phyloP scores from a whole-genome alignment of 2,113 vertebrate species.

The Baryphthengus martii region DNA sequence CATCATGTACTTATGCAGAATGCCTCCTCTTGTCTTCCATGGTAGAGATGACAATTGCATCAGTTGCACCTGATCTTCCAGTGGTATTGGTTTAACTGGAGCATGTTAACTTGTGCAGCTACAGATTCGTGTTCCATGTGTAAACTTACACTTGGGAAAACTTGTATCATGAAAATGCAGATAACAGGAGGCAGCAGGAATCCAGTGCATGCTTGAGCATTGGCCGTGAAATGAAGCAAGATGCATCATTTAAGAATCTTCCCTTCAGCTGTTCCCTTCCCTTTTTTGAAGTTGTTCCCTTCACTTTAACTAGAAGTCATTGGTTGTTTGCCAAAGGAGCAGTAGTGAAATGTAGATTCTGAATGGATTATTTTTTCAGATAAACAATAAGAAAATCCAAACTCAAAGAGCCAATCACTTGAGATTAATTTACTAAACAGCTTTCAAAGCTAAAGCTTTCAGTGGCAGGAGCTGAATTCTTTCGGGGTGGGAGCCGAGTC shows the following conservation, averaged over 20 bases:
- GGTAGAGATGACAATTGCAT: background rate
- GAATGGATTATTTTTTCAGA: background rate
- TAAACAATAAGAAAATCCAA: background rate
- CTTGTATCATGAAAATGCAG: background rate
- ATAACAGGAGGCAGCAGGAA: background rate
- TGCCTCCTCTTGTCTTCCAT: background rate
- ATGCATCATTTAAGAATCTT: background rate
- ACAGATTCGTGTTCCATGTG: background rate
- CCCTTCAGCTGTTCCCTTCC: background rate
- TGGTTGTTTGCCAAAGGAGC: background rate
- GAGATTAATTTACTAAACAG: background rate
- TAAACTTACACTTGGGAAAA: background rate
- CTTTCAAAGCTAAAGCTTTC: background rate
- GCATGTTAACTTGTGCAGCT: background rate
- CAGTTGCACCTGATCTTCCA: background rate
- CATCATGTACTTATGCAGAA: background rate
- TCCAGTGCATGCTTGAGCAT: accelerated
- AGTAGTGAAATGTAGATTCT: background rate
- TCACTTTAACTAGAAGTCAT: background rate
- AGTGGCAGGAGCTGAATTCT: background rate
- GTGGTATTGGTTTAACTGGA: background rate
- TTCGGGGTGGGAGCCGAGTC: background rate
- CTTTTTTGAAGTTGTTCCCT: background rate
- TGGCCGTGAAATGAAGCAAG: background rate
- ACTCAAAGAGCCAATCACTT: background rate